Evolutionary conservation across 2,113 vertebrate genomes (phyloP).

Genomic region (Zosterops hypoxanthus): DNA sequence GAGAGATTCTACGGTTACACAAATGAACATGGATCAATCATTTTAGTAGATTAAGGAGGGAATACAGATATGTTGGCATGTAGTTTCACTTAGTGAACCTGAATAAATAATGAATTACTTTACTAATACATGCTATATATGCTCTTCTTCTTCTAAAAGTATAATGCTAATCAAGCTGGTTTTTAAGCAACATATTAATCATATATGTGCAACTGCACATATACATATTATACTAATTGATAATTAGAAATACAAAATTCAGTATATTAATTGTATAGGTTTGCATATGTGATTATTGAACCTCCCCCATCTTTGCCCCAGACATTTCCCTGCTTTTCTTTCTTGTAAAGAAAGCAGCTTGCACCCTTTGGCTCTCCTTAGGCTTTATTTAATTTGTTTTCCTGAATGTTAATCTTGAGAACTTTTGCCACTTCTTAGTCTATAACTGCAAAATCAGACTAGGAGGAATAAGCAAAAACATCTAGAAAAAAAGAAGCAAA

Average conservation of each 20-base stretch:
- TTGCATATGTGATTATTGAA: not conserved
- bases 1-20: conserved; percentile 82
- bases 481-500: conserved; percentile 78
- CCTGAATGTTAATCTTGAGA: conserved; percentile 28
- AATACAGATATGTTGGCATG: conserved; percentile 76
- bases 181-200: conserved; percentile 13
- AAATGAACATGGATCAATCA: conserved; percentile 80
- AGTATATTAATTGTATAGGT: not conserved
- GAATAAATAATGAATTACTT: conserved; percentile 81
- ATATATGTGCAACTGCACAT: conserved; percentile 45
- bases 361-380: not conserved
- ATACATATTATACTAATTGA: not conserved
- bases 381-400: not conserved
- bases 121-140: conserved; percentile 70
- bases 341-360: conserved; percentile 32
- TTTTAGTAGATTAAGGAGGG: conserved; percentile 79
- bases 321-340: not conserved
- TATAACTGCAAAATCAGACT: conserved; percentile 66
- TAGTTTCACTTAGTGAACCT: conserved; percentile 80
- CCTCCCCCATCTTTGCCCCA: not conserved
- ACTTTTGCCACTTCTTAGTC: conserved; percentile 51
- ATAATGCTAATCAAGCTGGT: conserved; percentile 10
- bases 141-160: conserved; percentile 52
- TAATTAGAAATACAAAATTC: not conserved
- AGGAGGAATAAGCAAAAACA: conserved; percentile 73